A percentile compares a stretch with the other conserved stretches of the same genome.
These are phyloP conservation scores for Acridotheres tristis DNA, from an alignment of 2,797 vertebrate genomes.

Conservation along the genomic window DNA sequence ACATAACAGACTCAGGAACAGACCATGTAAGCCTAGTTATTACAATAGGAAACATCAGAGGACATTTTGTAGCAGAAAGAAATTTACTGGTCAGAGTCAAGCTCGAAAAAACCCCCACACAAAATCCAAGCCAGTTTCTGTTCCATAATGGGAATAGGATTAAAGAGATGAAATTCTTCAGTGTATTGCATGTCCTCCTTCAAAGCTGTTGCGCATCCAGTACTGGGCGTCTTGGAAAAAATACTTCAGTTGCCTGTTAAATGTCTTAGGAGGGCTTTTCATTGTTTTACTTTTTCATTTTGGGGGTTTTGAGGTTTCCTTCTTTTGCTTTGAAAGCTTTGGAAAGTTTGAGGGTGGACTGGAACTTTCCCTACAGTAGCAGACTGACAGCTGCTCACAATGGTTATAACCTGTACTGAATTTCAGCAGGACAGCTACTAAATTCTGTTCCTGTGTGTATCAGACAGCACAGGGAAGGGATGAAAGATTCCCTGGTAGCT, in stretches of 20 bases:
- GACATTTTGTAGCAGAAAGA: conserved; percentile 2
- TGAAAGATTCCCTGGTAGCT: background rate
- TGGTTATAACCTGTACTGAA: background rate
- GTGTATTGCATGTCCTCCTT: background rate
- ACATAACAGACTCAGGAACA: background rate
- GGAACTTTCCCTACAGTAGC: background rate
- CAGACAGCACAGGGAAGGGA: background rate
- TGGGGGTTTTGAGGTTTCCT: background rate
- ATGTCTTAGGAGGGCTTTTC: background rate
- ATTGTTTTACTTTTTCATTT: background rate
- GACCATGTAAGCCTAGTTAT: background rate
- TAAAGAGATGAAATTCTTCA: background rate
- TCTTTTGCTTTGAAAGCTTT: background rate
- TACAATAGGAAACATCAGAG: background rate
- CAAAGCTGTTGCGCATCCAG: background rate
- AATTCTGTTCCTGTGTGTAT: background rate
- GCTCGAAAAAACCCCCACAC: background rate
- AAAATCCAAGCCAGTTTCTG: background rate
- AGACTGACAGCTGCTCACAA: fast-evolving
- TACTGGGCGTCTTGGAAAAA: background rate
- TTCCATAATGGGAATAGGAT: background rate
- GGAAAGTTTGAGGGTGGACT: background rate
- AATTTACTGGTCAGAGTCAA: background rate
- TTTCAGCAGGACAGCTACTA: background rate
- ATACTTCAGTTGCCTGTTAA: background rate